phyloP scores from a whole-genome alignment of 2,113 vertebrate species.

The Ictidomys tridecemlineatus region DNA sequence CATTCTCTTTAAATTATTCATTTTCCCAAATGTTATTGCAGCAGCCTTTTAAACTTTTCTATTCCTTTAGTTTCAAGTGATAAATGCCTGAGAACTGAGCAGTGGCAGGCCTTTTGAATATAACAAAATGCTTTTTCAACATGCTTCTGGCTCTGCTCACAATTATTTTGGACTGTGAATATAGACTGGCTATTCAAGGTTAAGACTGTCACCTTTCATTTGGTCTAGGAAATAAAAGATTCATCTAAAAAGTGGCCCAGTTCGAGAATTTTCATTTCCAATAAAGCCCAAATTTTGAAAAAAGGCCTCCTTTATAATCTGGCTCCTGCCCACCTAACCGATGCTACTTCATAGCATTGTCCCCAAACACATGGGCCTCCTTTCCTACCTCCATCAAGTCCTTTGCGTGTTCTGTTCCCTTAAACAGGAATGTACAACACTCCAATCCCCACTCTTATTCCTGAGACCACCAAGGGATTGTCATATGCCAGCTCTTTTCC shows the following conservation, averaged over 20 bases:
- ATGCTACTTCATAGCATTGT: background rate
- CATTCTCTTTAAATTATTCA: slow-evolving; percentile 88
- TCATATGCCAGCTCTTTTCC: background rate
- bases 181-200: background rate
- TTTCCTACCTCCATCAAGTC: background rate
- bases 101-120: background rate
- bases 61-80: slow-evolving; percentile 73
- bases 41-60: slow-evolving; percentile 84
- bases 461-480: background rate
- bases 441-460: background rate
- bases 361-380: background rate
- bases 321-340: background rate
- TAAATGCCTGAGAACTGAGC: slow-evolving; percentile 72
- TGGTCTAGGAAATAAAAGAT: background rate
- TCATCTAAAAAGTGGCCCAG: background rate
- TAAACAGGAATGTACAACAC: background rate
- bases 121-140: slow-evolving; percentile 61
- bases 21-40: slow-evolving; percentile 80
- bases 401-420: background rate
- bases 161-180: background rate
- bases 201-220: background rate
- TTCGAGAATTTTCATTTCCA: background rate
- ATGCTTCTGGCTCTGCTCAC: slow-evolving; percentile 35
- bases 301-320: background rate
- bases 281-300: background rate